Conservation (phyloP, 2,888 invertebrate species). For the Hemithea aestivaria region DNA sequence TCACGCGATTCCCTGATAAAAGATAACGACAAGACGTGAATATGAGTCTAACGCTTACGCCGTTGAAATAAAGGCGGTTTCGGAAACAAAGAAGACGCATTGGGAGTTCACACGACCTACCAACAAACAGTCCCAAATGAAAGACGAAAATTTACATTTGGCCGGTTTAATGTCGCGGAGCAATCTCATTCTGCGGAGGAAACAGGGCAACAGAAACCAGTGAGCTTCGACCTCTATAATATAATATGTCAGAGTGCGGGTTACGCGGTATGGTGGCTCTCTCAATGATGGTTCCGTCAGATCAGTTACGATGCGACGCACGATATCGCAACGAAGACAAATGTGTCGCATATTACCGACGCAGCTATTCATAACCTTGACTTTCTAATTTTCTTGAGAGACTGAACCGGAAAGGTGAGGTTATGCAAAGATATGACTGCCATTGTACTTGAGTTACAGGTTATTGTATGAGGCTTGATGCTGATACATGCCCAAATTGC, state of each 20-base stretch:
- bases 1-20: slow-evolving; percentile 45
- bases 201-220: slow-evolving; percentile 54
- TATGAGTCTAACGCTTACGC: slow-evolving; percentile 1
- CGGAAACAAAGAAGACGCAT: slow-evolving; percentile 1
- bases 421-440: slow-evolving; percentile 16
- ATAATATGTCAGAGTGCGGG: slow-evolving; percentile 25
- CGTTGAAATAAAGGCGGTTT: slow-evolving; percentile 8
- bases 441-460: slow-evolving; percentile 21
- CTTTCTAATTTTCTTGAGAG: slow-evolving; percentile 52
- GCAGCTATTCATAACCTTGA: slow-evolving; percentile 52
- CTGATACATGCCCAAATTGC: background rate
- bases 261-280: slow-evolving; percentile 37
- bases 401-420: slow-evolving; percentile 29
- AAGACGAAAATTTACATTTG: slow-evolving; percentile 74
- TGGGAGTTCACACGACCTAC: slow-evolving; percentile 33
- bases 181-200: slow-evolving; percentile 72
- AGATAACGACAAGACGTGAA: slow-evolving; percentile 11
- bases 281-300: slow-evolving; percentile 43
- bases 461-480: slow-evolving; percentile 11
- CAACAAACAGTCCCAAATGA: slow-evolving; percentile 59
- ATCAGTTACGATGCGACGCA: slow-evolving; percentile 60
- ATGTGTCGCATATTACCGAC: slow-evolving; percentile 58
- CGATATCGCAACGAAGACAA: slow-evolving; percentile 69
- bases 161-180: slow-evolving; percentile 72
- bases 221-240: slow-evolving; percentile 41